phyloP scores from a whole-genome alignment of 2,113 vertebrate genomes.

The Talpa occidentalis region DNA sequence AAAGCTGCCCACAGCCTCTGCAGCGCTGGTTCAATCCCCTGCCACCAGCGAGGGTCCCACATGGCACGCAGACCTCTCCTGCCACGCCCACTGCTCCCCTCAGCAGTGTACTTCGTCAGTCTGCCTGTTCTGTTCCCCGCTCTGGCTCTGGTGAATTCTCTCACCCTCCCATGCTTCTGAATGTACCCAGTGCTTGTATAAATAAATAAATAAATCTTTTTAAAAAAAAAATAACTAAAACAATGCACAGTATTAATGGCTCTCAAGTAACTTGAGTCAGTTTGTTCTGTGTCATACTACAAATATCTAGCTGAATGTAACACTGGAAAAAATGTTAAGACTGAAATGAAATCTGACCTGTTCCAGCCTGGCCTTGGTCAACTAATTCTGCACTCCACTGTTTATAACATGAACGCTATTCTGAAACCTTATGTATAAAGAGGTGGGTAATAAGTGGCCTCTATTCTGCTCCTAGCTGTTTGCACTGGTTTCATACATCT shows the following conservation, averaged over 20 bases:
- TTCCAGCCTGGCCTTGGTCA: constrained; percentile 68
- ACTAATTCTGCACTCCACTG: constrained; percentile 65
- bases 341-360: constrained; percentile 66
- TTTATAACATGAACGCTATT: constrained; percentile 62
- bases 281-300: constrained; percentile 59
- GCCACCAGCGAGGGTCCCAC: too few relatives aligned
- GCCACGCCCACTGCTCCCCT: too few relatives aligned
- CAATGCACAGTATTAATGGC: constrained; percentile 34
- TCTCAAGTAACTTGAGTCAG: constrained; percentile 47
- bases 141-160: too few relatives aligned
- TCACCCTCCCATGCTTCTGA: too few relatives aligned
- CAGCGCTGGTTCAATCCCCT: too few relatives aligned
- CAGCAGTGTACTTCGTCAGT: too few relatives aligned
- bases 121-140: too few relatives aligned
- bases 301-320: constrained; percentile 66
- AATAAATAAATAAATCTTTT: too few relatives aligned
- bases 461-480: constrained; percentile 73
- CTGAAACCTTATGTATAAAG: constrained; percentile 79
- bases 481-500: constrained; percentile 77
- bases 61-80: too few relatives aligned
- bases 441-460: constrained; percentile 76
- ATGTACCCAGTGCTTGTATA: too few relatives aligned
- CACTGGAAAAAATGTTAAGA: constrained; percentile 63
- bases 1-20: too few relatives aligned
- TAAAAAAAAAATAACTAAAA: too few relatives aligned